These are phyloP conservation scores for Syngnathus rostellatus DNA, from an alignment of 2,797 vertebrate species.

Conservation along the genomic window DNA sequence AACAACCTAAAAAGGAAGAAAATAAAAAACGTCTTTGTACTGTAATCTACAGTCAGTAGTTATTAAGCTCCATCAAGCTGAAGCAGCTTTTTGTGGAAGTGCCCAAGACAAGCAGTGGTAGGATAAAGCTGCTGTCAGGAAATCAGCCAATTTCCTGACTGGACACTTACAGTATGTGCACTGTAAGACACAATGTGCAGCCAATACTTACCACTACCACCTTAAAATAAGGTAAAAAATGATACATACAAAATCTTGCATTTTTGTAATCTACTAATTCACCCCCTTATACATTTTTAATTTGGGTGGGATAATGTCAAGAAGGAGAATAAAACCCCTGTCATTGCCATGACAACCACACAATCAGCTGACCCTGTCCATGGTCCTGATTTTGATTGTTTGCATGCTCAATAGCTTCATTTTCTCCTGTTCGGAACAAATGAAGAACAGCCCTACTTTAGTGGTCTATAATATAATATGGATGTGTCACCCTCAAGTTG, in stretches of 20 bases:
- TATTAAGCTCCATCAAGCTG: conserved; percentile 13
- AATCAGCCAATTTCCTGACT: conserved; percentile 26
- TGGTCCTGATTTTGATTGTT: neutral
- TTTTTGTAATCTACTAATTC: neutral
- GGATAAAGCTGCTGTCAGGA: conserved; percentile 21
- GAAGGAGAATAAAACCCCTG: neutral
- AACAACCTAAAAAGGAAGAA: neutral
- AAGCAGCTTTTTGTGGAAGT: conserved; percentile 17
- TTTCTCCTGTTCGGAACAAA: neutral
- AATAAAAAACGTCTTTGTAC: neutral
- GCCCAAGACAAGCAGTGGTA: conserved; percentile 15
- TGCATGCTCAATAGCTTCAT: neutral
- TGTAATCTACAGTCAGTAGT: neutral
- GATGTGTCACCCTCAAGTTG: neutral
- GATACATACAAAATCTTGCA: neutral
- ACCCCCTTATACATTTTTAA: neutral
- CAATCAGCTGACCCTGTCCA: neutral
- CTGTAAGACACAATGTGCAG: conserved; percentile 8
- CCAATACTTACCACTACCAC: conserved; percentile 9
- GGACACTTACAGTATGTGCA: conserved; percentile 14
- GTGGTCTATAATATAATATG: neutral
- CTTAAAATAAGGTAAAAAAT: neutral
- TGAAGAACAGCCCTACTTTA: neutral
- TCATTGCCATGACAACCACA: neutral
- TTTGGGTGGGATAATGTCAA: neutral